Percentiles rank a stretch among this genome's conserved stretches.
Evolutionary conservation across 2,888 invertebrate species (phyloP).

Genomic region (Ornithoptera alexandrae): DNA sequence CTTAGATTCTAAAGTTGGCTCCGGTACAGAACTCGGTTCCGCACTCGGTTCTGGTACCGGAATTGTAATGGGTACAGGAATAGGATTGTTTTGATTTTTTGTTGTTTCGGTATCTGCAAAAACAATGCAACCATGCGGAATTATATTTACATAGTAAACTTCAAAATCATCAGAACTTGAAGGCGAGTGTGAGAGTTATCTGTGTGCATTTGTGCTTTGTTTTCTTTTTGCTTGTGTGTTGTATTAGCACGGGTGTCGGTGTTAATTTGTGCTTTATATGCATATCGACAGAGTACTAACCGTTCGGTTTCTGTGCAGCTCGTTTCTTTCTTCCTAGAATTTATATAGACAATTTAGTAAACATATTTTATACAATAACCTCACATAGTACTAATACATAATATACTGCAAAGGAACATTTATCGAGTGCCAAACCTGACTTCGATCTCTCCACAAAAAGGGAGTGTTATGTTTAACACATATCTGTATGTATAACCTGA

Average conservation of each 20-base stretch:
- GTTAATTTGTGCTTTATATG: slow-evolving; percentile 33
- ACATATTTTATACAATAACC: no score
- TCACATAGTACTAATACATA: no score
- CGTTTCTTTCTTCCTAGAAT: slow-evolving; percentile 45
- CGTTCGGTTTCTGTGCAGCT: slow-evolving; percentile 33
- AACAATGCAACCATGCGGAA: slow-evolving; percentile 69
- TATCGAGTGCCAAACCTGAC: no score
- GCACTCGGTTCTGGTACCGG: slow-evolving; percentile 55
- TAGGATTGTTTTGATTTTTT: slow-evolving; percentile 49
- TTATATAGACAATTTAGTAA: no score
- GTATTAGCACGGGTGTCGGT: slow-evolving; percentile 40
- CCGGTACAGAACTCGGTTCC: slow-evolving; percentile 44
- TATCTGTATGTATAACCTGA: no score
- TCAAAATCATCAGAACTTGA: slow-evolving; percentile 12
- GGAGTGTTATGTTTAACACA: no score
- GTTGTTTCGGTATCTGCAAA: slow-evolving; percentile 75
- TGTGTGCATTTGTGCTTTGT: slow-evolving; percentile 25
- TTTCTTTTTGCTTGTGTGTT: slow-evolving; percentile 33
- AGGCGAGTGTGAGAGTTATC: slow-evolving; percentile 22
- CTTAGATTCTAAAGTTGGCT: slow-evolving; percentile 46
- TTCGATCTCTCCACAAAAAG: no score
- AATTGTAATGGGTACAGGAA: slow-evolving; percentile 39
- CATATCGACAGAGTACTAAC: slow-evolving; percentile 33
- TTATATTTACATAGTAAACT: slow-evolving; percentile 36
- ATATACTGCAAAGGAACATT: no score